phyloP scores from a whole-genome alignment of 2,888 invertebrate genomes.

The Dryobota labecula region DNA sequence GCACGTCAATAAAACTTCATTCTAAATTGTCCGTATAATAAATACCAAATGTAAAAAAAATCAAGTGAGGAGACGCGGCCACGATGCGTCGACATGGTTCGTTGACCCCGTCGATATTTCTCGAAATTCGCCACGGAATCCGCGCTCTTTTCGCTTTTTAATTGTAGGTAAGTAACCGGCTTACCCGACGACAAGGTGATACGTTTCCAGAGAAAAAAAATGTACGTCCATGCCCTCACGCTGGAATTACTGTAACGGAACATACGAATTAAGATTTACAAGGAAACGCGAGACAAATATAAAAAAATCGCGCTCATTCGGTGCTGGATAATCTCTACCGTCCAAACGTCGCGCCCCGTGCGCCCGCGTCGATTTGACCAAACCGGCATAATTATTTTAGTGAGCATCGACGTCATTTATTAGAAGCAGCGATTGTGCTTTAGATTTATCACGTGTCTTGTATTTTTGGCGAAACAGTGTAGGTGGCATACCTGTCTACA shows the following conservation, averaged over 20 bases:
- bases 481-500: slow-evolving; percentile 64
- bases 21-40: slow-evolving; percentile 80
- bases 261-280: slow-evolving; percentile 84
- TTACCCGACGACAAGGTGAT: slow-evolving; percentile 87
- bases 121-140: slow-evolving; percentile 89
- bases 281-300: slow-evolving; percentile 79
- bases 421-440: slow-evolving; percentile 52
- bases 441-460: slow-evolving; percentile 52
- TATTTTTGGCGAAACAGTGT: slow-evolving; percentile 61
- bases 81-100: slow-evolving; percentile 88
- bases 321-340: slow-evolving; percentile 69
- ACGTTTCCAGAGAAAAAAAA: slow-evolving; percentile 85
- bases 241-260: slow-evolving; percentile 87
- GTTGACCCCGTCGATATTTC: slow-evolving; percentile 89
- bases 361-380: slow-evolving; percentile 62
- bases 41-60: slow-evolving; percentile 82
- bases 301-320: slow-evolving; percentile 73
- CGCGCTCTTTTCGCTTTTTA: slow-evolving; percentile 89
- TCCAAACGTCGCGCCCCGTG: slow-evolving; percentile 36
- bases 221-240: slow-evolving; percentile 79
- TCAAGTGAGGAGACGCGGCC: slow-evolving; percentile 83
- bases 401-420: slow-evolving; percentile 61
- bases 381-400: slow-evolving; percentile 54
- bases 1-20: slow-evolving; percentile 73
- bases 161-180: slow-evolving; percentile 88